Evolutionary conservation across 2,113 vertebrate genomes (phyloP).

Genomic region (Prunella fulvescens): DNA sequence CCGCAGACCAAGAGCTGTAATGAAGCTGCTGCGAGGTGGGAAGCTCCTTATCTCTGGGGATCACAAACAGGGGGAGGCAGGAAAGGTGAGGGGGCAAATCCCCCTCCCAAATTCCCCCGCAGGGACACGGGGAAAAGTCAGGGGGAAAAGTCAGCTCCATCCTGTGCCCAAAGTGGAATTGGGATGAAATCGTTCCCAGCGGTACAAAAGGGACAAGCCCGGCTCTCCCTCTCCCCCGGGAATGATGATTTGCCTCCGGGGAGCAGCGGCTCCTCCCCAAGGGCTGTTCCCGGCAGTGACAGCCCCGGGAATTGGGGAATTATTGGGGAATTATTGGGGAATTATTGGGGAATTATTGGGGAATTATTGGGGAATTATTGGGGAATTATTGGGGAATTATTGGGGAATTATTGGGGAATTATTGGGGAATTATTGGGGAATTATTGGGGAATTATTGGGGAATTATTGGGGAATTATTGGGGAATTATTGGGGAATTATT

Average conservation of each 20-base stretch:
- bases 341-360: neutral
- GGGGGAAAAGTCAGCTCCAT: neutral
- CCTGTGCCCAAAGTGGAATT: fast-evolving
- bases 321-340: neutral
- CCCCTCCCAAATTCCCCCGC: fast-evolving
- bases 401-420: no score
- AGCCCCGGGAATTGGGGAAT: neutral
- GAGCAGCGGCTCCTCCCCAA: neutral
- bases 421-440: no score
- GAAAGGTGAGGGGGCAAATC: neutral
- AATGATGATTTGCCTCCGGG: neutral
- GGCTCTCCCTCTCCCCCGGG: fast-evolving
- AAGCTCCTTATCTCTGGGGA: neutral
- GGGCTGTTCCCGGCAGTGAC: neutral
- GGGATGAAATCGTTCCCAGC: fast-evolving
- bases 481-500: no score
- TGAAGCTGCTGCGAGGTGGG: neutral
- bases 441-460: no score
- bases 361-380: no score
- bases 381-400: no score
- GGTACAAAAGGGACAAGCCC: neutral
- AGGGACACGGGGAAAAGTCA: neutral
- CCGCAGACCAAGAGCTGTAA: conserved; percentile 21
- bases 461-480: no score
- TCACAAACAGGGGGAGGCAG: neutral